Conservation (phyloP, 2,888 invertebrate species). For the Oxycera nigricornis region DNA sequence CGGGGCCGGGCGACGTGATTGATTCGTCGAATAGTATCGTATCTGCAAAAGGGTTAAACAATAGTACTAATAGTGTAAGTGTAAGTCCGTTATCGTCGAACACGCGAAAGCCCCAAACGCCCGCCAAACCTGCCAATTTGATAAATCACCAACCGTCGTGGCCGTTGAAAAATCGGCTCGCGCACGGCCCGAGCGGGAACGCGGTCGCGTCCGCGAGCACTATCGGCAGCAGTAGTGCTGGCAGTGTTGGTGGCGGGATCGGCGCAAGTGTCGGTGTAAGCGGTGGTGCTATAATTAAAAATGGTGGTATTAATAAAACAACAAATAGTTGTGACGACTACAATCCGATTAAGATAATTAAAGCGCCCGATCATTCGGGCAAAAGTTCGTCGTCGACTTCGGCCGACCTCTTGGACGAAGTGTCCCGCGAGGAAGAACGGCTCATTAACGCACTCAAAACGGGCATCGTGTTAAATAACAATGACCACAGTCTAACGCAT, state of each 20-base stretch:
- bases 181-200: constrained; percentile 47
- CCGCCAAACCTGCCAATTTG: constrained; percentile 52
- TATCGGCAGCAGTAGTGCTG: constrained; percentile 24
- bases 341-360: constrained; percentile 38
- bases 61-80: constrained; percentile 41
- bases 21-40: constrained; percentile 41
- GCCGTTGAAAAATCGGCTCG: constrained; percentile 66
- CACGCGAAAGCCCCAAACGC: constrained; percentile 50
- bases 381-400: constrained; percentile 47
- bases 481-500: constrained; percentile 49
- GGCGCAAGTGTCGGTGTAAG: not conserved
- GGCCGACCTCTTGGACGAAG: constrained; percentile 68
- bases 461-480: constrained; percentile 69
- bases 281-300: constrained; percentile 40
- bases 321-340: constrained; percentile 21
- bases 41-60: constrained; percentile 30
- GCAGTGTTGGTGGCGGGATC: not conserved
- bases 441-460: constrained; percentile 80
- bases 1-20: constrained; percentile 14
- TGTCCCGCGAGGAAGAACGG: constrained; percentile 82
- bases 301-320: constrained; percentile 41
- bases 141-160: constrained; percentile 63
- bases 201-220: constrained; percentile 2
- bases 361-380: constrained; percentile 34
- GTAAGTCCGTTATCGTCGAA: constrained; percentile 36